These are phyloP conservation scores for Loris lydekkerianus DNA, from an alignment of 2,797 vertebrate species.

Conservation along the genomic window DNA sequence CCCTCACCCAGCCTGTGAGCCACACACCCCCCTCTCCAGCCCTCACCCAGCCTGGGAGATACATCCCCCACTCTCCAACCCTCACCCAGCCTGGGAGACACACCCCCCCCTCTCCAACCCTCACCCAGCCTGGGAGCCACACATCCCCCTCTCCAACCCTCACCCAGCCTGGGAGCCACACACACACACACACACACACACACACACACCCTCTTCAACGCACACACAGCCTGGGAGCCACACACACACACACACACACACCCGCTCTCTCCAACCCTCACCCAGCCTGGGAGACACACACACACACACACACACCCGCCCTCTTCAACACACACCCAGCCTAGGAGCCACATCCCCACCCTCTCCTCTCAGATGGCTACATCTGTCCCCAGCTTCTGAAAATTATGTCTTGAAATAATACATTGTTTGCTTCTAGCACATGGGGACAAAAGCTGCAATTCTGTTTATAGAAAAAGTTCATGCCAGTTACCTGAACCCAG, in stretches of 20 bases:
- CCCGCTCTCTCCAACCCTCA: rapidly evolving
- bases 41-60: background rate
- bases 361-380: background rate
- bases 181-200: background rate
- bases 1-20: background rate
- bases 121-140: background rate
- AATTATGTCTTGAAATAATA: background rate
- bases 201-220: too few species aligned
- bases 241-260: background rate
- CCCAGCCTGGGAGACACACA: background rate
- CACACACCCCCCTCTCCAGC: background rate
- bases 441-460: background rate
- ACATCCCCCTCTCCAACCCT: rapidly evolving
- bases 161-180: background rate
- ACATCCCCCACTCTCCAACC: rapidly evolving
- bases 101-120: background rate
- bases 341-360: too few species aligned
- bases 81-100: background rate
- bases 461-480: background rate
- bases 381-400: background rate
- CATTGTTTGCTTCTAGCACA: background rate
- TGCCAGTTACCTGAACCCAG: background rate
- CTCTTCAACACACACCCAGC: background rate
- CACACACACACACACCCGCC: background rate
- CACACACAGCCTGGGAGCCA: background rate